Base-by-base conservation (phyloP, 2,797 vertebrate genomes). In the Alauda arvensis region DNA sequence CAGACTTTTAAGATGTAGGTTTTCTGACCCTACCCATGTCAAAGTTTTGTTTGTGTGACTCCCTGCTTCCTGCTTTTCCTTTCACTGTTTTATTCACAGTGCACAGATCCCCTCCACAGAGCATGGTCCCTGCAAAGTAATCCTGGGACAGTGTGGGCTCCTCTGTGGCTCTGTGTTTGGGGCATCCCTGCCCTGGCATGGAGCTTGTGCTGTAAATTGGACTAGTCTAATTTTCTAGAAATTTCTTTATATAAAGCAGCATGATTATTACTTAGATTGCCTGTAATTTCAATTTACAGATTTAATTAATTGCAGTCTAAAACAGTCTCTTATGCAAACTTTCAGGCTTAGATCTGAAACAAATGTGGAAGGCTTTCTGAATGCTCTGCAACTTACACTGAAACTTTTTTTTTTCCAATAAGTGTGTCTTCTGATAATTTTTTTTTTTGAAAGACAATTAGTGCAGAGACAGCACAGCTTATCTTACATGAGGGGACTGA, bases 361-460 rank as follows among this genome's bases (percentile, higher is more conserved):
- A 29, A 69, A 20, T n/a, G 67, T 52, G 15, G 10, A 80, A 83
- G 15, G 10, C 8, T 85, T 89, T 77, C 55, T 71, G 55, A 81
- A 76, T 66, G 29, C 15, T 76, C 17, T 78, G 33, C 8, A 56
- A 14, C 18, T 12, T 45, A 25, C 33, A 25, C 24, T 69, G 45
- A 63, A 83, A 60, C 1, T 62, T 78, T 72, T 17, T 72, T 17
- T 78, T 83, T 87, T 59, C 48, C 74, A 66, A 5, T 28, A 52
- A 82, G 14, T 55, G 8, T 77, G n/a, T 19, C 37, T 70, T 69
- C 62, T 46, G 42, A 88, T 65, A 82, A 20, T 4, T 53, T 24
- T 56, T 53, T 24, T 56, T 66, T 87, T 68, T 51, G 25, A 52
- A 89, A 85, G 23, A 72, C 25, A 85, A 89, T 87, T 89, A 83